Conservation (phyloP, 2,113 vertebrate species). For the Chaetops frenatus region DNA sequence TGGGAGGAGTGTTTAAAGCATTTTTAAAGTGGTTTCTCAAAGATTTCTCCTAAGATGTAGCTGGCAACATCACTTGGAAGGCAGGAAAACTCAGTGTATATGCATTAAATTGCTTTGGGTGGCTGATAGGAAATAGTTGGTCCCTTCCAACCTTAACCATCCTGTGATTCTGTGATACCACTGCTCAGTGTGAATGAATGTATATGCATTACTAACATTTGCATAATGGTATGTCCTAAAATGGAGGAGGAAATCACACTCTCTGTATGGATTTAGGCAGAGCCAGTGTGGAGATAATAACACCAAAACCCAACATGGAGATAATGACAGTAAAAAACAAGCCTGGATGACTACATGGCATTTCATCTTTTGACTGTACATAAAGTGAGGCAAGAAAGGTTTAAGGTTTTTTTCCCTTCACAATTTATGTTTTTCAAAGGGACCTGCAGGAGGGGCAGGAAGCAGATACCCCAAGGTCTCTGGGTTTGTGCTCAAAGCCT, state of each 20-base stretch:
- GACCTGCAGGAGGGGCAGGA: not conserved
- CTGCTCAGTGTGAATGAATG: not conserved
- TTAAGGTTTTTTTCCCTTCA: not conserved
- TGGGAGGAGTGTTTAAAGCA: not conserved
- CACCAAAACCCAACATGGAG: not conserved
- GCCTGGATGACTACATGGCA: not conserved
- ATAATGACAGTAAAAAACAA: not conserved
- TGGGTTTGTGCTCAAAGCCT: not conserved
- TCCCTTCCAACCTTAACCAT: not conserved
- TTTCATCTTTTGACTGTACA: not conserved
- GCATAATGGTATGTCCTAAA: not conserved
- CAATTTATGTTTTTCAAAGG: not conserved
- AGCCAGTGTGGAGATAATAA: not conserved
- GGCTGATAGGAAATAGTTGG: not conserved
- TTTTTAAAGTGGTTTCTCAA: conserved; percentile 3
- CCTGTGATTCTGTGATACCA: not conserved
- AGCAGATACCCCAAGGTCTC: not conserved
- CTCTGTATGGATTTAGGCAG: not conserved
- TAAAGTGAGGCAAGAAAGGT: not conserved
- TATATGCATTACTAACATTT: not conserved
- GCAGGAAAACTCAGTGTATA: not conserved
- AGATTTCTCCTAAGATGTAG: not conserved
- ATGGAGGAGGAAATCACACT: not conserved
- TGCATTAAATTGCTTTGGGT: not conserved
- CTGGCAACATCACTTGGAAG: not conserved